Evolutionary conservation across 2,888 invertebrate species (phyloP), one percentile per base, ranked within the genome.

Genomic region (Diabrotica balteata): DNA sequence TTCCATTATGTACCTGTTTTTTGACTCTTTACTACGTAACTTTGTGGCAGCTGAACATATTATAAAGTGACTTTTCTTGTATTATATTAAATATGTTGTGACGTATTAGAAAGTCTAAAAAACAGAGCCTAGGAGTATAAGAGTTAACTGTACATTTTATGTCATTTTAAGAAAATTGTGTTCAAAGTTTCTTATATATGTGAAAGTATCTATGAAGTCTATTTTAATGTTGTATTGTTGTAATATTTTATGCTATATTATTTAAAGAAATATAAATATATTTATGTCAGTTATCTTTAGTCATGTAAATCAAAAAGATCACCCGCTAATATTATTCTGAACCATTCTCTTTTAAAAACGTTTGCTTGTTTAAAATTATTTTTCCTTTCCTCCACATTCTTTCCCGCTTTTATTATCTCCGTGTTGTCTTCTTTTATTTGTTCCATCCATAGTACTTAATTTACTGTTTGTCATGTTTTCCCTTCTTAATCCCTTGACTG

Each of bases 221-320:
- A 69, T 63, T 64, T 60, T 59, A 63, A 63, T 63, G 72, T 72
- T 69, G 69, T 71, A 68, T 58, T 67, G 61, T 68, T 68, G 68
- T 72, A 67, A 67, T 63, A 71, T 72, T 69, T 69, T 66, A 72
- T 72, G 66, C 67, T 53, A 67, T 69, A 69, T 67, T 63, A 61
- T 72, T 67, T 66, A 66, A 17, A 55, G 58, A 8, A 32, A 32
- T 32, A 32, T 32, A 68, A 68, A 67, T 71, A 71, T 71, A 72
- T 67, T 65, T 63, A 66, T 66, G 61, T 51, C 8, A 61, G 32
- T 32, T 32, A 32, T 32, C 32, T 32, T 4, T 32, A 32, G 32
- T 32, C 32, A 4, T 32, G 4, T 32, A 32, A 32, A 32, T 32
- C 32, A 32, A 32, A 32, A 32, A 32, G 32, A 32, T 32, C 32